phyloP scores from a whole-genome alignment of 2,113 vertebrate genomes.

The Dromaius novaehollandiae region DNA sequence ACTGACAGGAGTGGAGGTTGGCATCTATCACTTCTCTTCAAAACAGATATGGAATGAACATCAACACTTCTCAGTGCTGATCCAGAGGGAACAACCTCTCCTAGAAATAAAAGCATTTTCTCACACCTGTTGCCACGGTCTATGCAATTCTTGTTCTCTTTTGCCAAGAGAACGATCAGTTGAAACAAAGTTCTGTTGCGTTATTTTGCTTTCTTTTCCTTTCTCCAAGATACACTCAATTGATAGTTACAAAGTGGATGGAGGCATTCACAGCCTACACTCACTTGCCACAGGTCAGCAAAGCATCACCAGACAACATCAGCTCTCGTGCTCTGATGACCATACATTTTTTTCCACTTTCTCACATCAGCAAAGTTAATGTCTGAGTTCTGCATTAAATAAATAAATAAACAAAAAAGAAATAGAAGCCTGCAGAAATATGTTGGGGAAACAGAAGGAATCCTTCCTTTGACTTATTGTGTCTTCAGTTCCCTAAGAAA shows the following conservation, averaged over 20 bases:
- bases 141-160: neutral
- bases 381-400: neutral
- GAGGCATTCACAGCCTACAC: neutral
- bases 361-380: neutral
- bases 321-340: neutral
- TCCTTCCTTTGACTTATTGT: neutral
- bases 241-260: neutral
- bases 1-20: constrained; percentile 30
- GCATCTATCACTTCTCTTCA: constrained; percentile 16
- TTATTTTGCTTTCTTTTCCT: neutral
- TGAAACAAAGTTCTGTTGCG: neutral
- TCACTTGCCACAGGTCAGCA: neutral
- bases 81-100: neutral
- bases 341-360: neutral
- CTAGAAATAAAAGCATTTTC: constrained; percentile 12
- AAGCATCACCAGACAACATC: neutral
- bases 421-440: neutral
- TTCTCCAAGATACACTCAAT: neutral
- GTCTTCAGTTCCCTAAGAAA: neutral
- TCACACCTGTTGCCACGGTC: neutral
- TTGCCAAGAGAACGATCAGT: neutral
- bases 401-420: neutral
- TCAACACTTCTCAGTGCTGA: neutral
- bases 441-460: neutral
- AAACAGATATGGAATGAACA: constrained; percentile 25